These are phyloP conservation scores for Gadus chalcogrammus DNA, from an alignment of 2,113 vertebrate genomes.

Conservation along the genomic window DNA sequence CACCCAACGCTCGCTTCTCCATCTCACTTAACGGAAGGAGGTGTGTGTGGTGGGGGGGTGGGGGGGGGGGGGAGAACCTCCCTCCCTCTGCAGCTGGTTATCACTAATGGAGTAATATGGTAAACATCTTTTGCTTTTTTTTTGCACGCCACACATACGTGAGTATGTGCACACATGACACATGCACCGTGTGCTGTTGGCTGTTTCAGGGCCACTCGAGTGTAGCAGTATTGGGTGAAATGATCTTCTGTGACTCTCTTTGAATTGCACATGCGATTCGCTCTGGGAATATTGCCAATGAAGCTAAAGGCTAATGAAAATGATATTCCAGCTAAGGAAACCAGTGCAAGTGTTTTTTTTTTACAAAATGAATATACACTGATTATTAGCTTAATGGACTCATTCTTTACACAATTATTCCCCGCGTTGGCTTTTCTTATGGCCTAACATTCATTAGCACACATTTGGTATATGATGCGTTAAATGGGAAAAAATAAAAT, in stretches of 20 bases:
- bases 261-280: constrained; percentile 37
- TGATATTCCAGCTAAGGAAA: constrained; percentile 44
- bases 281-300: constrained; percentile 62
- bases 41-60: constrained; percentile 30
- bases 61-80: too few relatives aligned
- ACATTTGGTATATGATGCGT: constrained; percentile 74
- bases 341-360: constrained; percentile 30
- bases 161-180: constrained; percentile 13
- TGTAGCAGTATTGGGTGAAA: constrained; percentile 44
- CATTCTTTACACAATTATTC: constrained; percentile 63
- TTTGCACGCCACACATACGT: background rate
- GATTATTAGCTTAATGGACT: constrained; percentile 52
- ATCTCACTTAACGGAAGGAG: constrained; percentile 69
- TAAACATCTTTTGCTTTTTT: constrained; percentile 30
- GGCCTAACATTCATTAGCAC: constrained; percentile 54
- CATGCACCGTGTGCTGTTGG: constrained; percentile 26
- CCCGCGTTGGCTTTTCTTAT: constrained; percentile 56
- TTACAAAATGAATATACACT: constrained; percentile 49
- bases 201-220: constrained; percentile 51
- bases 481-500: constrained; percentile 73
- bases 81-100: constrained; percentile 32
- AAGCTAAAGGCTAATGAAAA: constrained; percentile 60
- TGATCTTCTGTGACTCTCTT: constrained; percentile 55
- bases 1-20: constrained; percentile 78
- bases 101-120: constrained; percentile 41